Base-by-base conservation (phyloP, 2,797 vertebrate genomes). In the Meda fulgida region DNA sequence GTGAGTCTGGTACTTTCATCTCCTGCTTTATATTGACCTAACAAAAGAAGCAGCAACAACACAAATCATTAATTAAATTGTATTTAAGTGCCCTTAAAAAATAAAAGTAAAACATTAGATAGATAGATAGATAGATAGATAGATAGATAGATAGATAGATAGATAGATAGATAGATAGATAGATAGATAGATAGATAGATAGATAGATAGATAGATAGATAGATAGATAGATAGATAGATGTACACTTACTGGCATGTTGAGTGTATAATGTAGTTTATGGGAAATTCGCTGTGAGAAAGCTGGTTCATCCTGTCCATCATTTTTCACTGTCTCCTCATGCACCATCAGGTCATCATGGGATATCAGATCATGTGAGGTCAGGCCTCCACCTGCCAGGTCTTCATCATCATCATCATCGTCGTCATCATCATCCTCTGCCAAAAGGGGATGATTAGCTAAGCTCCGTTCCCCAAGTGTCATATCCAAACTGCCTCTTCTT, bases 11-110 rank as follows among this genome's bases (percentile, higher is more conserved):
- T 93, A 98, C 94, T 94, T 97, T 98, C 93, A 98, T 94, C 93
- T 99, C 98, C 94, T 99, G 97, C 92, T 99, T 99, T 94, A 99
- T 97, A 93, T 92, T 97, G 91, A 99, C 93, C 98, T 99, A 95
- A 80, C 8, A 69, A 78, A 65, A 51, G 7, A 14, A 58, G 14
- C 3, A 51, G 67, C 78, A 89, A 89, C 84, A 85, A 18, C 88
- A 31, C 46, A 88, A 65, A 85, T 19, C 31, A 88, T 18, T 84
- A 67, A 43, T 31, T 55, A 0, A 14, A 43, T 31, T 7, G 7
- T 48, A 43, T 48, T 19, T 34, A 18, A 11, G 23, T n/a, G 9
- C 23, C n/a, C 55, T n/a, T 58, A n/a, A 55, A 51, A 18, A 19
- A 6, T 18, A 19, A 19, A 19, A 19, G 48, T 51, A 2, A 18